phyloP scores from a whole-genome alignment of 2,888 invertebrate species.

The Globia sparganii region DNA sequence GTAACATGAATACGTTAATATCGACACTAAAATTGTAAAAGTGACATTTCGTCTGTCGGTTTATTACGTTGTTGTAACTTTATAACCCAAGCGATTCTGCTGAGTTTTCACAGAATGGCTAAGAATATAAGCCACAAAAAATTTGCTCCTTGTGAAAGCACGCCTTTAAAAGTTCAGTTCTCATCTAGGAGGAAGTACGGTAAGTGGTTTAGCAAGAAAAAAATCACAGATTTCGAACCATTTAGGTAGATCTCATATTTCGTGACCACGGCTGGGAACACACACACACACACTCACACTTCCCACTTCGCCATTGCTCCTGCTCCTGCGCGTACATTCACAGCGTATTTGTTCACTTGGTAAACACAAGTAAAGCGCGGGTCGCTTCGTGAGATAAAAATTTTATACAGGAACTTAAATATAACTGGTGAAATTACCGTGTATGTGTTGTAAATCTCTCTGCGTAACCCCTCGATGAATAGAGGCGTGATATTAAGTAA shows the following conservation, averaged over 20 bases:
- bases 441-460: neutral
- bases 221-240: neutral
- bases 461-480: neutral
- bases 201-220: constrained; percentile 5
- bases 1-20: too few species aligned
- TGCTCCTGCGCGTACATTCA: too few species aligned
- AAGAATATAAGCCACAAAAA: constrained; percentile 5
- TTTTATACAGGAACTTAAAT: neutral
- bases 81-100: neutral
- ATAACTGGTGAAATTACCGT: neutral
- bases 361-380: too few species aligned
- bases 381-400: neutral
- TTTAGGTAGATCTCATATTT: too few species aligned
- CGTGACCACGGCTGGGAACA: too few species aligned
- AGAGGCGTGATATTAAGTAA: neutral
- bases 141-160: constrained; percentile 13
- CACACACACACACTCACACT: too few species aligned
- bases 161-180: constrained; percentile 14
- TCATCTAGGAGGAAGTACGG: neutral
- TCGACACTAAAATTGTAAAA: neutral
- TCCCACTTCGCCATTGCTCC: too few species aligned
- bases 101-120: neutral
- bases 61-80: neutral
- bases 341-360: too few species aligned
- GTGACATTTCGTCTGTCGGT: neutral